Evolutionary conservation across 2,888 invertebrate genomes (phyloP), one percentile per base, ranked within the genome.

Genomic region (Cosmopolites sordidus): DNA sequence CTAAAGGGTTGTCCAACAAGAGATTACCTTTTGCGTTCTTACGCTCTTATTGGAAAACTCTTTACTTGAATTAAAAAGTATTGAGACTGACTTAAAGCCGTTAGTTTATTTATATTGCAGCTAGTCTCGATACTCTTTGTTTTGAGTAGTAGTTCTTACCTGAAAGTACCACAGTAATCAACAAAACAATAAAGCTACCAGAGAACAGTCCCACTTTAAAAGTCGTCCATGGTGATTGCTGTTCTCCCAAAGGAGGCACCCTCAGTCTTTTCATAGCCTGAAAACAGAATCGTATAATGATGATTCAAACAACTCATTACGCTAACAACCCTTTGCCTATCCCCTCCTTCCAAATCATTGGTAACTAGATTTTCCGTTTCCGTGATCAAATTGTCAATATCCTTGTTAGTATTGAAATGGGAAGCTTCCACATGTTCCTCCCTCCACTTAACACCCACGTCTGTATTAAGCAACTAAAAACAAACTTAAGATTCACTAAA

Each of bases 141-240:
- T n/a, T n/a, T n/a, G n/a, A n/a, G n/a, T n/a, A n/a, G n/a, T n/a
- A n/a, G n/a, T n/a, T n/a, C n/a, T 69, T 71, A 79, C 86, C 83
- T 60, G 89, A 83, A 44, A 91, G 71, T 48, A 88, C 75, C 30
- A 89, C 86, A 27, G 86, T 84, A 16, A 84, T 75, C 37, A 86
- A 73, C 9, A 92, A 78, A 12, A 92, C 84, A 48, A 89, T 75
- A 71, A 92, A 90, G 17, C 88, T 84, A 16, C 92, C 92, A 5
- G 87, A 83, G 71, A 89, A 92, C 2, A 92, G 78, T 1, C 92
- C 92, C 71, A 86, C 86, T 77, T 87, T 87, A 66, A 90, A 90
- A 1, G 89, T 89, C 2, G 87, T 89, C 84, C 88, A 87, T 0
- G 88, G 86, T 55, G 84, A 85, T 67, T 88, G 86, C 64, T 87